Base-by-base conservation (phyloP, 2,113 vertebrate genomes). In the Procavia capensis region DNA sequence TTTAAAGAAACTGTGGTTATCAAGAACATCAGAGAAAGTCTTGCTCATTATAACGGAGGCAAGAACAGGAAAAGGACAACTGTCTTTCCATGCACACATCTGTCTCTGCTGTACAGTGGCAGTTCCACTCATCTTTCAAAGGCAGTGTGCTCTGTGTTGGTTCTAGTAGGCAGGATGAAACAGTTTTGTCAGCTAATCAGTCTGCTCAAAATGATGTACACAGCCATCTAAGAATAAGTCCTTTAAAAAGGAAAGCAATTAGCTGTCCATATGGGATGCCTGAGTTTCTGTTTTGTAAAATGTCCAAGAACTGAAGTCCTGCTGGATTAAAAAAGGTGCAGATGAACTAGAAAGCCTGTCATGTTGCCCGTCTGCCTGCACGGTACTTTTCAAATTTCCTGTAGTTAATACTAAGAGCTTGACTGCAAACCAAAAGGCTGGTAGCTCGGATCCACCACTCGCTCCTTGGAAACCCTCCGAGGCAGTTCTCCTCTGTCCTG, bases 271-370 rank as follows among this genome's bases (percentile, higher is more conserved):
- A 81, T 96, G 70, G 16, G n/a, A 43, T 43, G 88, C 83, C 70
- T 83, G 84, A 76, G 79, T 96, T 90, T 82, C 88, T 94, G 94
- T 81, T 94, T 95, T 97, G 88, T 94, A 95, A 97, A 97, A 89
- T 89, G 93, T 64, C 90, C 74, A 43, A 75, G 88, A 95, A 50
- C 72, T 96, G 90, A 97, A 95, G 90, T 96, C 17, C 85, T 96
- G 27, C 72, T 97, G 91, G 93, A 93, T 97, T 90, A 85, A 94
- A 93, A 97, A 85, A 54, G 0, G 81, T 87, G 80, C 74, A 88
- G 94, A 88, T 66, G 93, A 93, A 94, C 93, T 81, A 74, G 94
- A 97, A 85, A 0, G 6, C 72, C 54, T 95, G 93, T 96, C 2
- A 59, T 17, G 27, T 59, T 93, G 45, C 63, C 91, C 84, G 80